Evolutionary conservation across 30 jellyfish, hydroid and myxozoan species (phyloP), one percentile per base, ranked within the genome.

Genomic region (Cassiopea andromeda): DNA sequence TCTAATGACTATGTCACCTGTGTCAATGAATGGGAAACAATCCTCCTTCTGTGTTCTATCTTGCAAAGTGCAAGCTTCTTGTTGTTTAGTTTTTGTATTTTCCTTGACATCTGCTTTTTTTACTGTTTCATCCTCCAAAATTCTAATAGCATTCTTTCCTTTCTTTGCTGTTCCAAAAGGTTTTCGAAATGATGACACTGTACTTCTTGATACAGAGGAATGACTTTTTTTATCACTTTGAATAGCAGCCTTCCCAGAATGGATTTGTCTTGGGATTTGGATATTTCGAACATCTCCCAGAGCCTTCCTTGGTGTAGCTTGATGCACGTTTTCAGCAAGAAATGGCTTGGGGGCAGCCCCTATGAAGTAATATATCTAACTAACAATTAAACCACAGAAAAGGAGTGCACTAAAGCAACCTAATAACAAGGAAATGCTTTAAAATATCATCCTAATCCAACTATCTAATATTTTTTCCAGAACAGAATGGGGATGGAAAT

Each of bases 241-340:
- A 2, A 47, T 69, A 18, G 64, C 16, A 27, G 73, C 75, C 57
- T 87, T 78, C 48, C 27, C 48, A 13, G 89, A 72, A 57, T 84
- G 71, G 15, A 19, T 60, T 17, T 75, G 66, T 60, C 73, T 74
- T 45, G 78, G 90, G 18, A 48, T n/a, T 78, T 68, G 87, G 74
- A 87, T 59, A 64, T 87, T 87, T 12, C 88, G 82, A 60, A 87
- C 94, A 78, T 87, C 94, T 46, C 94, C 94, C 69, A 87, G 60
- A 1, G 94, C 94, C 57, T 49, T 77, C 67, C 94, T 78, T 7
- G 94, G 94, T 38, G 94, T 87, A n/a, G 94, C 94, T 60, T 87
- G 80, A 17, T 81, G 85, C 27, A 84, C 1, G 60, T 44, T 78
- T 45, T 87, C 90, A 64, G 69, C 83, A 27, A 68, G 1, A 46